Evolutionary conservation across 2,888 invertebrate genomes (phyloP).

Genomic region (Sphaeridia pumilis): DNA sequence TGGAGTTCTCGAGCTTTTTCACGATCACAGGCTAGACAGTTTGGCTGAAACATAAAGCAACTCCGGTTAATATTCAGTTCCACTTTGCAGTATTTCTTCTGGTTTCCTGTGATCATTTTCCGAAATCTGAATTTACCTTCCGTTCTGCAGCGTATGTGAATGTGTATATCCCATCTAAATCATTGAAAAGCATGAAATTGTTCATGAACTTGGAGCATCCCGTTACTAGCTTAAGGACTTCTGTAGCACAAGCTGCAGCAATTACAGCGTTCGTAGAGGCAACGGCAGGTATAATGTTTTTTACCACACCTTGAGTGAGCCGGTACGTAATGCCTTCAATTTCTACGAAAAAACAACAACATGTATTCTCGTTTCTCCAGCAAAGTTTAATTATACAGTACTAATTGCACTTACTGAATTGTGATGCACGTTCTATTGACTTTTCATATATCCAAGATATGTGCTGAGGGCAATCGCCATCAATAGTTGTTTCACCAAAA

Average conservation of each 20-base stretch:
- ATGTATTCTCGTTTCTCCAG: too few relatives aligned
- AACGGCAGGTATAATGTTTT: conserved; percentile 98
- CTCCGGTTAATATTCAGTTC: too few relatives aligned
- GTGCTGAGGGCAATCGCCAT: conserved; percentile 94
- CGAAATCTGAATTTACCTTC: conserved; percentile 47
- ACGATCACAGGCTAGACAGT: conserved; percentile 75
- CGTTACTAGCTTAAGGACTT: conserved; percentile 92
- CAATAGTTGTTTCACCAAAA: conserved; percentile 60
- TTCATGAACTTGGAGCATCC: conserved; percentile 80
- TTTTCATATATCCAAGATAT: conserved; percentile 91
- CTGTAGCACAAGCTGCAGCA: conserved; percentile 91
- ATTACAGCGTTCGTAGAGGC: conserved; percentile 99
- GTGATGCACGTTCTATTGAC: conserved; percentile 70
- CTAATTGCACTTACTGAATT: conserved; percentile 51
- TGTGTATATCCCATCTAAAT: conserved; percentile 89
- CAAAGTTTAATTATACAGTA: too few relatives aligned
- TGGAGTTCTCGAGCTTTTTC: conserved; percentile 41
- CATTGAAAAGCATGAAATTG: conserved; percentile 94
- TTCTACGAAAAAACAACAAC: too few relatives aligned
- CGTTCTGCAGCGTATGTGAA: conserved; percentile 88
- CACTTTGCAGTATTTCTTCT: too few relatives aligned
- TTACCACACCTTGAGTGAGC: conserved; percentile 85
- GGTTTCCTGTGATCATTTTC: too few relatives aligned
- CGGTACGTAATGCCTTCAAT: conserved; percentile 84
- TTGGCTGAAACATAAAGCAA: conserved; percentile 40